Percentiles rank a stretch among this genome's conserved stretches.
Conservation (phyloP, 2,113 vertebrate genomes). For the Rhipidura dahli region DNA sequence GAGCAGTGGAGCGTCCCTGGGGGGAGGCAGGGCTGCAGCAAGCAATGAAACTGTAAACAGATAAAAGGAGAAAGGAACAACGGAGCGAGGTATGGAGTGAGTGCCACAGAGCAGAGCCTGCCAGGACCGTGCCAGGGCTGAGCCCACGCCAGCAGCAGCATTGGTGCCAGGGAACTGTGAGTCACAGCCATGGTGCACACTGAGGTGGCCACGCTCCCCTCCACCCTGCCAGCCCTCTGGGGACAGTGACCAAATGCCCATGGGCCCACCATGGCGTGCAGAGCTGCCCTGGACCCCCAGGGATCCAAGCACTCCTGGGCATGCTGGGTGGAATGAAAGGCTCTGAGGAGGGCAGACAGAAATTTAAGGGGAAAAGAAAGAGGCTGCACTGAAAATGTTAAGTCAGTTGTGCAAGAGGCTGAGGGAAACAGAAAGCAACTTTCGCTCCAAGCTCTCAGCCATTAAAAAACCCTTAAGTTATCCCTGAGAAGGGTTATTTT, state of each 20-base stretch:
- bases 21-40: neutral
- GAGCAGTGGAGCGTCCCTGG: neutral
- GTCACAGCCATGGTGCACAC: accelerated
- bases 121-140: neutral
- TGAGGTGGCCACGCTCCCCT: accelerated
- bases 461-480: neutral
- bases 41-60: neutral
- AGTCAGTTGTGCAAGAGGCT: neutral
- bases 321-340: accelerated
- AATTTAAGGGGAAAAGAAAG: neutral
- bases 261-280: accelerated
- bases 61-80: neutral
- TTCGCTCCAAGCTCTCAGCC: neutral
- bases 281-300: neutral
- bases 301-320: accelerated
- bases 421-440: neutral
- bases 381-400: neutral
- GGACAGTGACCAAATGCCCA: accelerated
- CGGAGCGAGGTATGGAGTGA: neutral
- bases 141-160: neutral
- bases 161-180: neutral
- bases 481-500: neutral
- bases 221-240: accelerated
- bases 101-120: neutral
- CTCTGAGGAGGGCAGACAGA: neutral